These are phyloP conservation scores for Orcinus orca DNA, from an alignment of 2,113 vertebrate genomes.

Conservation along the genomic window DNA sequence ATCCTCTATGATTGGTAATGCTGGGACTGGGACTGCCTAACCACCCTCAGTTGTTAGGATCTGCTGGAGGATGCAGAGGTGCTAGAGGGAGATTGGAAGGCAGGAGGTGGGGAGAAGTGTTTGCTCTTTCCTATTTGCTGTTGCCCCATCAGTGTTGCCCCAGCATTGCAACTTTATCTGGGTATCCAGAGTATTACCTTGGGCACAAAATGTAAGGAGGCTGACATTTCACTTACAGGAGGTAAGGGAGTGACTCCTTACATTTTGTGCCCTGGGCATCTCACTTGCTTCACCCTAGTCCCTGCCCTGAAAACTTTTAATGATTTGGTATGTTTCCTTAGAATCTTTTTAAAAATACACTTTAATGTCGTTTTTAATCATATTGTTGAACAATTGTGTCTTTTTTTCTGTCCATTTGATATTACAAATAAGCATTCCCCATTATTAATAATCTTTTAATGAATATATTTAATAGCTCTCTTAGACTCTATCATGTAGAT, in stretches of 20 bases:
- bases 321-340: background rate
- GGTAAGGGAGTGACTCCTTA: background rate
- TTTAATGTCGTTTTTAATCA: background rate
- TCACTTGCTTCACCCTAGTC: background rate
- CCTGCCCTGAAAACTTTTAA: background rate
- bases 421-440: background rate
- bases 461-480: background rate
- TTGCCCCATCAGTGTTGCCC: background rate
- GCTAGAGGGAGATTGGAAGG: background rate
- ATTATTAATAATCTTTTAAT: background rate
- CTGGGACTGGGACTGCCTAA: background rate
- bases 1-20: background rate
- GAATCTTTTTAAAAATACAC: background rate
- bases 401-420: background rate
- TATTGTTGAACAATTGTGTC: background rate
- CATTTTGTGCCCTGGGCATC: background rate
- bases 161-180: background rate
- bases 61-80: background rate
- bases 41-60: background rate
- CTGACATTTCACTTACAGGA: background rate
- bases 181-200: background rate
- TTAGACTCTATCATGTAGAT: background rate
- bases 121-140: background rate
- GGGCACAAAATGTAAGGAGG: background rate
- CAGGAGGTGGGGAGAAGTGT: background rate